Evolutionary conservation across 2,888 invertebrate genomes (phyloP), one percentile per base, ranked within the genome.

Genomic region (Schizotus pectinicornis): DNA sequence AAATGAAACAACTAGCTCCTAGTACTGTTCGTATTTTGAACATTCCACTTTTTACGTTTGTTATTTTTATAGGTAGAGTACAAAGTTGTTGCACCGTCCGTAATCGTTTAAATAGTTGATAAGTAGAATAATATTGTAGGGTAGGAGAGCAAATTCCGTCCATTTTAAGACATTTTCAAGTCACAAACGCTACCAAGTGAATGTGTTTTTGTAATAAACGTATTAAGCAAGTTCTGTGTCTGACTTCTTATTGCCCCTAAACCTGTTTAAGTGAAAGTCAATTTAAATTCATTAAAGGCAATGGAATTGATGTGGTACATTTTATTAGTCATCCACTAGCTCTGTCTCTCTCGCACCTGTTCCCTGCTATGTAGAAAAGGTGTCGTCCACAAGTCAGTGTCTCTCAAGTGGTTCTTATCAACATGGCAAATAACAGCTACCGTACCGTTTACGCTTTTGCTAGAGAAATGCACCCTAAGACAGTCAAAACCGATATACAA

Each of bases 401-500:
- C 43, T 47, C 43, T 57, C 47, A 42, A 57, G 52, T 52, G 52
- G 52, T 52, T 47, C 31, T 57, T 57, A 61, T 63, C 54, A 61
- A 53, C 59, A 74, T 74, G 74, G 70, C 70, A 64, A 71, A 73
- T 61, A 60, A 62, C 35, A 68, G 65, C 67, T 79, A 76, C 60
- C 84, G 86, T 80, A 86, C 86, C 63, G 86, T 88, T 70, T 90
- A 89, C 83, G 89, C 89, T 75, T 90, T 90, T 82, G 88, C 89
- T 58, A 85, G 88, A 81, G 87, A 88, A 84, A 88, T 89, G 87
- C 89, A 90, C 77, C 88, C 88, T 22, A 90, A 89, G 80, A 87
- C 84, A 39, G 81, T 83, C 51, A 86, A 85, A 70, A 83, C 84
- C 65, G 83, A 83, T 74, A 87, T 92, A 69, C 84, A 89, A 79